Evolutionary conservation across 1,140 invertebrate species (phyloP), one percentile per base, ranked within the genome.

Genomic region (Plodia interpunctella): DNA sequence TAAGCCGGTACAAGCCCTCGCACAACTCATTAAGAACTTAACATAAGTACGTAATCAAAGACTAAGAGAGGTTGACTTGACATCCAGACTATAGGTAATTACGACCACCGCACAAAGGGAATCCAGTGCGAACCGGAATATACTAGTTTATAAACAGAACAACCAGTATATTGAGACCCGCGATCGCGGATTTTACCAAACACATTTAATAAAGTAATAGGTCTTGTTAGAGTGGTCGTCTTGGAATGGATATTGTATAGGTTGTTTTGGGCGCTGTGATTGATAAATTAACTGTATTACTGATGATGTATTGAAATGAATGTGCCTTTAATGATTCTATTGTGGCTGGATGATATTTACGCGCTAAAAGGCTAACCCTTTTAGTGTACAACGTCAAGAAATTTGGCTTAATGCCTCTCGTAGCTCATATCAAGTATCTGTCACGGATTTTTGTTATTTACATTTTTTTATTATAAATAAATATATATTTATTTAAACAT

Each of bases 61-160:
- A 44, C 5, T 44, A 44, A 15, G 38, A n/a, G 38, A 44, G 38
- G 38, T 17, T 44, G 38, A 44, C 38, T 44, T 44, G 38, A 44
- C 38, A 44, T 44, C n/a, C 38, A 44, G 38, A 44, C 38, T 44
- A 44, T 44, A 44, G 38, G 38, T 44, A 44, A 44, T 44, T 44
- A 44, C 30, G 30, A 32, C 38, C 38, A 44, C 38, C 38, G 38
- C 38, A 44, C 38, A 44, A 44, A 44, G 38, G 38, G 38, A 44
- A 44, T 44, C 38, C 38, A 44, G 38, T 15, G 13, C 5, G 38
- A 44, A 44, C 38, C 38, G 38, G 38, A 44, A 44, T 44, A 44
- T 44, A 44, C 38, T 44, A 44, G 38, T 44, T 44, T 44, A 44
- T 44, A 44, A 44, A 44, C 38, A 44, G 38, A 44, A 44, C 38